Conservation (phyloP, 2,113 vertebrate species). For the Mungos mungo region DNA sequence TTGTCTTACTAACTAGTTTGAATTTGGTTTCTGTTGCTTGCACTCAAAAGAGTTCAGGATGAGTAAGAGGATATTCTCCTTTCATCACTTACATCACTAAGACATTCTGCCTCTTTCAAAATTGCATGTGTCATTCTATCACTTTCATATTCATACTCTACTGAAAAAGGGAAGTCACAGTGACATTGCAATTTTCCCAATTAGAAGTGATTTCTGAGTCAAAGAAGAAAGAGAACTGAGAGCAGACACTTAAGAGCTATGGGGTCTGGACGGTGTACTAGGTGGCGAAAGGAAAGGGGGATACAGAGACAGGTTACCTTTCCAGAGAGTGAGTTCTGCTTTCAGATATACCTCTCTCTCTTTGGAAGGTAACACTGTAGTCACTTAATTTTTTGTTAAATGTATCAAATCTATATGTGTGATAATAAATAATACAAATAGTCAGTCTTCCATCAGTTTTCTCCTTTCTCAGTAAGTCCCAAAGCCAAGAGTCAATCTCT, state of each 20-base stretch:
- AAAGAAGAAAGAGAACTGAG: background rate
- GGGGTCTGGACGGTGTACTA: background rate
- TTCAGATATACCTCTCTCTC: background rate
- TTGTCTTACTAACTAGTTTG: slow-evolving; percentile 8
- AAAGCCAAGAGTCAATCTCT: background rate
- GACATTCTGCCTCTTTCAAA: slow-evolving; percentile 17
- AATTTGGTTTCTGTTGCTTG: slow-evolving; percentile 29
- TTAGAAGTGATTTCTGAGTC: slow-evolving; percentile 33
- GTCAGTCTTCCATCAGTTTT: background rate
- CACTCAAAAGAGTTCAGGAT: background rate
- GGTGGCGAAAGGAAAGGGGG: background rate
- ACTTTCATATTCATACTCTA: background rate
- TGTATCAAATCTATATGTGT: background rate
- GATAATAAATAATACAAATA: background rate
- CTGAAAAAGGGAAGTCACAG: background rate
- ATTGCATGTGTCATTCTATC: background rate
- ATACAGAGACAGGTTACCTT: background rate
- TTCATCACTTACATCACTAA: background rate
- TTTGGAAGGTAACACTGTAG: background rate
- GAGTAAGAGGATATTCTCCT: background rate
- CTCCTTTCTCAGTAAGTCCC: background rate
- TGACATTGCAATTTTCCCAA: slow-evolving; percentile 9
- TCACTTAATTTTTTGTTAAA: slow-evolving; percentile 3
- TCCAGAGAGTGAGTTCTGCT: background rate
- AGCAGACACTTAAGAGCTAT: background rate